Base-by-base conservation (phyloP, 2,888 invertebrate species). In the Andrena camellia region DNA sequence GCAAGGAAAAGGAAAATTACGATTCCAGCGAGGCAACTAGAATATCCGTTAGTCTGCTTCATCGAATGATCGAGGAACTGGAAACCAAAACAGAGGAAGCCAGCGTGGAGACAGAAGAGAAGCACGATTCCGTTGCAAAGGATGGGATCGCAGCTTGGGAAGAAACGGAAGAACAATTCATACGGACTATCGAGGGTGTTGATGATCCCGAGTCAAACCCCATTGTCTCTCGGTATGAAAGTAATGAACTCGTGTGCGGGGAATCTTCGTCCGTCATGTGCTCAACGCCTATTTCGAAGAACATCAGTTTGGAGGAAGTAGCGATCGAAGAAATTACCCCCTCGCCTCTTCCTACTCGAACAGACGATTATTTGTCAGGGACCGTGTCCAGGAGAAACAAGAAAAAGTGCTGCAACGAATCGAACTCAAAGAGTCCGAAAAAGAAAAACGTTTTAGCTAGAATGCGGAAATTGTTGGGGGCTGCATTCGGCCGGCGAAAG, bases 61-160 rank as follows among this genome's bases (percentile, higher is more conserved):
- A 90, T 23, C 88, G 87, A 5, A 83, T 91, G 84, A 91, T 91
- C 70, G 86, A 86, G 48, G 90, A 91, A 42, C 60, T 91, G 57
- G 90, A 90, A 72, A 78, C 78, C 13, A 80, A 71, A 31, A 2
- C 26, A 2, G 29, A 23, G 0, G 52, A 72, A 1, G 2, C 33
- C n/a, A 10, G 13, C 3, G 5, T 13, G n/a, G 29, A 68, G 8
- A 13, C 66, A 2, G 52, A 54, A 8, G 42, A 35, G 0, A 5
- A 72, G 26, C 23, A 52, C 2, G 33, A 71, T 0, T n/a, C 69
- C 2, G 20, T 59, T 2, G 57, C 42, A 7, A 64, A 85, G 75
- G 79, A 84, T 57, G 63, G 70, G 57, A 70, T 83, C 33, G 83
- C 71, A 0, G 57, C 67, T 20, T 90, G 89, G 88, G 91, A 91